These are phyloP conservation scores for Lepus americanus DNA, from an alignment of 2,113 vertebrate genomes.

Conservation along the genomic window DNA sequence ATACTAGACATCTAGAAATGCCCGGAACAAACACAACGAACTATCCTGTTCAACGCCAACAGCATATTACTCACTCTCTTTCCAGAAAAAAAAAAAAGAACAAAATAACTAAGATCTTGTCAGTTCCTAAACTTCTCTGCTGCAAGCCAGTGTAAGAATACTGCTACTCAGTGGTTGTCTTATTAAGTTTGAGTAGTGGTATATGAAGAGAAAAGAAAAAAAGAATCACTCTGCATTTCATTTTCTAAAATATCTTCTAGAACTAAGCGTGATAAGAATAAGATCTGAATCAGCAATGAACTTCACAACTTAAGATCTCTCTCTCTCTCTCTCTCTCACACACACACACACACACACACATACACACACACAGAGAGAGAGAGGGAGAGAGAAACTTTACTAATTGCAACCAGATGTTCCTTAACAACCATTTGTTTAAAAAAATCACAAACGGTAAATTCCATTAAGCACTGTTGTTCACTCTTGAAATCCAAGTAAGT, in stretches of 20 bases:
- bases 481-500: slow-evolving; percentile 63
- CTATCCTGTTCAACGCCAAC: background rate
- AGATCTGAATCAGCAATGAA: slow-evolving; percentile 43
- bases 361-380: slow-evolving; percentile 10
- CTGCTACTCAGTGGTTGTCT: background rate
- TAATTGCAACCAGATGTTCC: slow-evolving; percentile 77
- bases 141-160: background rate
- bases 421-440: slow-evolving; percentile 70
- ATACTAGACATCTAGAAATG: background rate
- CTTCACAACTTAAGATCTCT: slow-evolving; percentile 19
- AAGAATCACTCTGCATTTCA: background rate
- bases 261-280: background rate
- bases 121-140: slow-evolving; percentile 13
- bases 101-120: slow-evolving; percentile 31
- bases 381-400: background rate
- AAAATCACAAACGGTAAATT: slow-evolving; percentile 65
- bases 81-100: background rate
- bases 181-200: background rate
- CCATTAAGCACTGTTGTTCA: slow-evolving; percentile 55
- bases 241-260: background rate
- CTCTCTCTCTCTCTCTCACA: background rate
- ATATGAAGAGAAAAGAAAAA: slow-evolving; percentile 50
- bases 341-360: background rate
- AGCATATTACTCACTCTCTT: background rate
- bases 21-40: background rate